Conservation (phyloP, 1,140 invertebrate species). For the Ostrea denselamellosa region DNA sequence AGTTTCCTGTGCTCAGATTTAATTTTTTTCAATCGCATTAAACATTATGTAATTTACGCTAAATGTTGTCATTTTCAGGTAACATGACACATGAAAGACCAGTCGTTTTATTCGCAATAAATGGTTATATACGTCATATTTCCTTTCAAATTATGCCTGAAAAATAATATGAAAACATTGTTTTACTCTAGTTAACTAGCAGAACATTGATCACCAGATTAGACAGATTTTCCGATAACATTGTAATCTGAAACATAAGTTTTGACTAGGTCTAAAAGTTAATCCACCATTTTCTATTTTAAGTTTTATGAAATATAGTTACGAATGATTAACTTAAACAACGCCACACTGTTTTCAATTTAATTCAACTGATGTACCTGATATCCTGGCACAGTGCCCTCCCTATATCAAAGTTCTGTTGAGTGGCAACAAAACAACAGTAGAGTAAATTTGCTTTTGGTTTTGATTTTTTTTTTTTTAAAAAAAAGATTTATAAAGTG, state of each 20-base stretch:
- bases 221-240: neutral
- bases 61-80: conserved; percentile 36
- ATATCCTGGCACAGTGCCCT: neutral
- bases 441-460: neutral
- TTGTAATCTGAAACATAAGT: conserved; percentile 9
- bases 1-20: conserved; percentile 34
- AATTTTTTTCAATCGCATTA: conserved; percentile 40
- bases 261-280: neutral
- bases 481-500: too few species aligned
- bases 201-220: neutral
- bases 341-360: too few species aligned
- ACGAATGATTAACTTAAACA: too few species aligned
- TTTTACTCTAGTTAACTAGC: conserved; percentile 10
- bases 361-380: neutral
- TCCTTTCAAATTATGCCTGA: conserved; percentile 37
- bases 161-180: conserved; percentile 34
- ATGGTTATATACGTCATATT: conserved; percentile 25
- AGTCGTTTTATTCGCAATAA: conserved; percentile 22
- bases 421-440: neutral
- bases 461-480: too few species aligned
- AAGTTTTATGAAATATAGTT: neutral
- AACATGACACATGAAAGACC: conserved; percentile 36
- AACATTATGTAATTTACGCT: conserved; percentile 40
- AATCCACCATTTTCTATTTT: neutral
- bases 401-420: neutral